Base-by-base conservation (phyloP, 2,888 invertebrate species). In the Dasypogon diadema region DNA sequence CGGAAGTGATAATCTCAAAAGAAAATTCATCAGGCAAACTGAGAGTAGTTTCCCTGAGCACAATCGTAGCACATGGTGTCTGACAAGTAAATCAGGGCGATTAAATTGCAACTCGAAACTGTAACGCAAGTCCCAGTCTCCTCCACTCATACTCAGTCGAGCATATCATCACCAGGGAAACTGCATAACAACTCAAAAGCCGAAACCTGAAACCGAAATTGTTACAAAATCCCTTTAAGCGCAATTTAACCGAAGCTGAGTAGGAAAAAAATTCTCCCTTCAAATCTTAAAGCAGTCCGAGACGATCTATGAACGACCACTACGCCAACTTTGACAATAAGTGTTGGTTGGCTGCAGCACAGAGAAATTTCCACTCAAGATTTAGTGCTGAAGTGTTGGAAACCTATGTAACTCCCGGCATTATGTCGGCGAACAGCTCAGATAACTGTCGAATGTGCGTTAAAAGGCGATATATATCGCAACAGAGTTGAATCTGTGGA, bases 201-300 rank as follows among this genome's bases (percentile, higher is more conserved):
- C 8, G 60, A 37, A 60, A 60, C 60, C 2, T 12, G 60, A 60
- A 10, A 60, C 60, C 21, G 60, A 60, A 34, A 60, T 37, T 60
- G 60, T 60, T 60, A 60, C 60, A 60, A 60, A 60, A 60, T 60
- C 60, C 37, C 37, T 60, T 34, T 21, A n/a, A 21, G 12, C 21
- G 21, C 21, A 37, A 42, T 60, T 16, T 21, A 37, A 16, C 37
- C 4, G 18, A 26, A 16, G 37, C 21, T 60, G 37, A 12, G 42
- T n/a, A 42, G 2, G 10, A 42, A 42, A 42, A 42, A 6, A 12
- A 42, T 5, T 60, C 37, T 60, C 60, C 60, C 21, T 60, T 60
- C 60, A 2, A 16, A 34, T 30, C 12, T 10, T 60, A 18, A 2
- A 12, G 42, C 42, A 42, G n/a, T 42, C 30, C 30, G n/a, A 26